Conservation (phyloP, 2,797 vertebrate genomes). For the Pagetopsis macropterus region DNA sequence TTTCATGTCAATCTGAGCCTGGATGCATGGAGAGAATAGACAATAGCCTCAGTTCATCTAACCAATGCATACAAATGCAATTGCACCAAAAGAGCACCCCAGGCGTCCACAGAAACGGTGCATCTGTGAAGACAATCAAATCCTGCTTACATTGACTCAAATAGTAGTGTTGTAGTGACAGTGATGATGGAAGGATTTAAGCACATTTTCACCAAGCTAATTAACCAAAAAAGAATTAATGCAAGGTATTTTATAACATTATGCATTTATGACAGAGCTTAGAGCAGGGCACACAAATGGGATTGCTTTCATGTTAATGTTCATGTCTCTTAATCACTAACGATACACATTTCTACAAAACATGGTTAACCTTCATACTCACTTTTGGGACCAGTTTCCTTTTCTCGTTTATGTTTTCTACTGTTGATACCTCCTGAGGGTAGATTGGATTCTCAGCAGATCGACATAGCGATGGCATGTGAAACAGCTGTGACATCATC, state of each 20-base stretch:
- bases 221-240: constrained; percentile 7
- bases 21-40: constrained; percentile 45
- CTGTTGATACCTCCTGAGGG: no score
- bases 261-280: background rate
- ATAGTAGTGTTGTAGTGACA: background rate
- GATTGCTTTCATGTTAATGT: background rate
- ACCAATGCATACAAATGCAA: constrained; percentile 78
- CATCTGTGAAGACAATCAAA: constrained; percentile 44
- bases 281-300: background rate
- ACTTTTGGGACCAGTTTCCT: no score
- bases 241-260: background rate
- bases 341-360: background rate
- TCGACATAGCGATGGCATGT: no score
- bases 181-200: constrained; percentile 14
- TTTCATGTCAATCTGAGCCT: constrained; percentile 59
- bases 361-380: no score
- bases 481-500: no score
- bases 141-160: constrained; percentile 11
- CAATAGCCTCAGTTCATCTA: constrained; percentile 67
- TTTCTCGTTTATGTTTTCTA: no score
- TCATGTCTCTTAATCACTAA: background rate
- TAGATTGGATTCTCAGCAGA: no score
- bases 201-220: constrained; percentile 12
- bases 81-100: constrained; percentile 66
- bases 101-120: constrained; percentile 42